Base-by-base conservation (phyloP, 37 sponge, comb jelly and placozoan species). In the Geodia barretti region DNA sequence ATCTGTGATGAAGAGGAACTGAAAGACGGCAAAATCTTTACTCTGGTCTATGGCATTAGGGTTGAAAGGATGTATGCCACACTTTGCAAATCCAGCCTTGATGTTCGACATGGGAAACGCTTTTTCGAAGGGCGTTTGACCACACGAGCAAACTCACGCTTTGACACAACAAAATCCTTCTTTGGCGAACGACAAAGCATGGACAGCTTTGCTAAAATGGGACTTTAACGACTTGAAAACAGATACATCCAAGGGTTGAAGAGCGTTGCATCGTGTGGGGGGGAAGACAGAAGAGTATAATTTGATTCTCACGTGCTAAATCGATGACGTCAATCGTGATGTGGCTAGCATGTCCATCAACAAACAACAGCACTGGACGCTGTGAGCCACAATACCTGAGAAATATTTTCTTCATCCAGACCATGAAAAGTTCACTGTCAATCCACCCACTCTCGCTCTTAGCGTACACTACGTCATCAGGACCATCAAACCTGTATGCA, bases 271-370 rank as follows among this genome's bases (percentile, higher is more conserved):
- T 71, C 14, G 79, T 77, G 39, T 77, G 58, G 17, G 66, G 67
- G 14, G 67, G 79, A 62, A 77, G 67, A 70, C 64, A 77, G 4
- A 77, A 64, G 21, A 79, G 67, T 9, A 79, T 64, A 29, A 79
- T 25, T 2, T 68, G n/a, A 20, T 64, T 71, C n/a, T 72, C 81
- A 58, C 29, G 69, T 25, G 72, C 72, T 25, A 68, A 37, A 28
- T 68, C 70, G 39, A 80, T 80, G 26, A 70, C 58, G 1, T 66
- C 70, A 24, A 70, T 25, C 1, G 33, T 80, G 30, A 80, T 24
- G 29, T 80, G 81, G 3, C 33, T 31, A 31, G 30, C 28, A 36
- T 80, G 81, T 23, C 81, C 81, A 68, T 80, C 81, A 66, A 74
- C 20, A 36, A 80, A 28, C 3, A 80, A 26, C 23, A 80, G 60